These are phyloP conservation scores for Megalops atlanticus DNA, from an alignment of 2,113 vertebrate genomes.

Conservation along the genomic window DNA sequence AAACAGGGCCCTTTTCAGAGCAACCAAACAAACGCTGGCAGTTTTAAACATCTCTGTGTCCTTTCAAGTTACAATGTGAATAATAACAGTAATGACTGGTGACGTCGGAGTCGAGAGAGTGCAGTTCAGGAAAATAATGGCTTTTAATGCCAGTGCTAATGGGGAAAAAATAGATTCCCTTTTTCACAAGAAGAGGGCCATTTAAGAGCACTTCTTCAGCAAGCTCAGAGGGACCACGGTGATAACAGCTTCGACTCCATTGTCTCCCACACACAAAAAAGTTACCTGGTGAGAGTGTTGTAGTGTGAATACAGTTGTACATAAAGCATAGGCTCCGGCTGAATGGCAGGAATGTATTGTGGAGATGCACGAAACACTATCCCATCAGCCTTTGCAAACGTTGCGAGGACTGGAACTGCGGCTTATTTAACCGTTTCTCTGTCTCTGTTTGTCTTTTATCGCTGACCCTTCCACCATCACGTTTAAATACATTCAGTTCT, in stretches of 20 bases:
- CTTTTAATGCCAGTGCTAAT: conserved; percentile 65
- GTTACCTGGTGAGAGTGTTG: conserved; percentile 10
- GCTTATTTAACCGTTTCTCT: neutral
- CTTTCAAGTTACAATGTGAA: conserved; percentile 62
- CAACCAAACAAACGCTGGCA: conserved; percentile 45
- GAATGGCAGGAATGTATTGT: neutral
- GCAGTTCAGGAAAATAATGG: conserved; percentile 59
- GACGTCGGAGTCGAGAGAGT: conserved; percentile 51
- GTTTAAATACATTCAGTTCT: neutral
- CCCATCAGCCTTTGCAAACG: neutral
- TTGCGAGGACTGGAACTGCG: neutral
- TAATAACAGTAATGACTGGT: conserved; percentile 60
- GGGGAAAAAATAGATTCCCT: conserved; percentile 58
- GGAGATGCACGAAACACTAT: too few species aligned
- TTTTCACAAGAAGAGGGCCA: conserved; percentile 46
- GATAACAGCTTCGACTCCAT: conserved; percentile 41
- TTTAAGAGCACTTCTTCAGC: conserved; percentile 58
- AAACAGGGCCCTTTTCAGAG: conserved; percentile 23
- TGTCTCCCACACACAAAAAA: conserved; percentile 30
- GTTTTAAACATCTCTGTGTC: conserved; percentile 53
- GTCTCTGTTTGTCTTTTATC: neutral
- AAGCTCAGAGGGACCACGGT: conserved; percentile 37
- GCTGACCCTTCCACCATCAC: neutral
- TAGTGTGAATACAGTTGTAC: neutral
- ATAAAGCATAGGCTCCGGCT: neutral